Evolutionary conservation across 92 coral and sea anemone genomes (phyloP), one percentile per base, ranked within the genome.

Genomic region (Actinostola sp.): DNA sequence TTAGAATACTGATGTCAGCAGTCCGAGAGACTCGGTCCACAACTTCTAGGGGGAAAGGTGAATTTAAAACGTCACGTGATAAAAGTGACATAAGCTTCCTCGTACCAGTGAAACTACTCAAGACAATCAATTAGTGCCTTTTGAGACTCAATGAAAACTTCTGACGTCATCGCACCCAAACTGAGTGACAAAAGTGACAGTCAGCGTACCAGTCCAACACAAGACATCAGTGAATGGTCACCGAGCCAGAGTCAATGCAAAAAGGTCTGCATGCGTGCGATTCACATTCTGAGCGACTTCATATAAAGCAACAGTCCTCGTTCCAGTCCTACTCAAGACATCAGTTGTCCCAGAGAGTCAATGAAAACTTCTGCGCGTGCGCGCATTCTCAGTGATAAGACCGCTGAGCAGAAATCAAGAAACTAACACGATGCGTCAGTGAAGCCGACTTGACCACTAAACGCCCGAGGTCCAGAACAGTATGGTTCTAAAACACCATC

Each of bases 371-470:
- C 72, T 46, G 59, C 60, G 17, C 72, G 72, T 67, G 60, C 72
- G 72, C 58, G 72, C 7, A 24, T 53, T n/a, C n/a, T n/a, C n/a
- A n/a, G n/a, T n/a, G n/a, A n/a, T n/a, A n/a, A n/a, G n/a, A n/a
- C n/a, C n/a, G n/a, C n/a, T n/a, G n/a, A 67, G 23, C 17, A 16
- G 24, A 57, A 57, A 17, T n/a, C 63, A 24, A 57, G 25, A 25
- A 5, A 9, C 63, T 57, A 2, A 30, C 36, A 8, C 63, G 63
- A 30, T 30, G 63, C 15, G 63, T 30, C 1, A 77, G 82, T 56
- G 82, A 77, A 46, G 48, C 82, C 34, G 75, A 77, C 54, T 51
- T 77, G 41, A 55, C 82, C 10, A 24, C 45, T 45, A 57, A 57
- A 57, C 57, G 82, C 13, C 66, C 73, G 33, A 53, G 82, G 28